Percentiles rank a stretch among this genome's conserved stretches.
phyloP scores from a whole-genome alignment of 2,797 vertebrate species.

The Hapalemur alaotrensis region DNA sequence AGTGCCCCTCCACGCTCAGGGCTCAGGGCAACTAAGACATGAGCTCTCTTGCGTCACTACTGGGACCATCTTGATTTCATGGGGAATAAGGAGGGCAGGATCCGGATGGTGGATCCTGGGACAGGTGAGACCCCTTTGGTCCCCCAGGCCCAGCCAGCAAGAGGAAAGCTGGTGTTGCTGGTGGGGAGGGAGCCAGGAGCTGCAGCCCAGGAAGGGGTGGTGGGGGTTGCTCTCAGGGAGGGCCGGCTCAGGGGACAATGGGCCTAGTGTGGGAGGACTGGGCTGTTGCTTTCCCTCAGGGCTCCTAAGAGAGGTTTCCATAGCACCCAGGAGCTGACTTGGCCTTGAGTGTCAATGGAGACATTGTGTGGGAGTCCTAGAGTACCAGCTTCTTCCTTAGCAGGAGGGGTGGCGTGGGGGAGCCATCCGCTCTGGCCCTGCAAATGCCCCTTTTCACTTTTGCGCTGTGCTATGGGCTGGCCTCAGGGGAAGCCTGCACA shows the following conservation, averaged over 20 bases:
- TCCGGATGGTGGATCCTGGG: background rate
- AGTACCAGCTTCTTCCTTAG: background rate
- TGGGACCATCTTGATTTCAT: background rate
- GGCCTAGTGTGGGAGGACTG: conserved; percentile 45
- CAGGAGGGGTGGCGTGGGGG: background rate
- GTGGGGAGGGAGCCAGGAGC: background rate
- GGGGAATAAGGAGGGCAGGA: accelerated
- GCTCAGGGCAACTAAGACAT: background rate
- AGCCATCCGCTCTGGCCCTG: background rate
- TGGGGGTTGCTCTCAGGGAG: background rate
- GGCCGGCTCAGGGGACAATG: conserved; percentile 8
- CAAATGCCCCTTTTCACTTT: background rate
- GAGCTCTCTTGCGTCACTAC: background rate
- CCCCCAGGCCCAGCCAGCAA: background rate
- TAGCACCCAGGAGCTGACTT: background rate
- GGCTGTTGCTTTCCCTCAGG: background rate
- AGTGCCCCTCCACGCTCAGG: background rate
- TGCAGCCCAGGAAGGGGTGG: background rate
- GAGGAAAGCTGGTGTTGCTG: background rate
- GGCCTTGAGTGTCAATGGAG: conserved; percentile 22
- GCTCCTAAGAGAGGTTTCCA: conserved; percentile 49
- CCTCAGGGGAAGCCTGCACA: background rate
- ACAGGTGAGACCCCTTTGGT: background rate
- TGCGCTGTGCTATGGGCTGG: background rate
- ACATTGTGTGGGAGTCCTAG: conserved; percentile 53